Percentiles rank a stretch among this genome's conserved stretches.
phyloP scores from a whole-genome alignment of 2,888 invertebrate species.

The Choreutis nemorana region DNA sequence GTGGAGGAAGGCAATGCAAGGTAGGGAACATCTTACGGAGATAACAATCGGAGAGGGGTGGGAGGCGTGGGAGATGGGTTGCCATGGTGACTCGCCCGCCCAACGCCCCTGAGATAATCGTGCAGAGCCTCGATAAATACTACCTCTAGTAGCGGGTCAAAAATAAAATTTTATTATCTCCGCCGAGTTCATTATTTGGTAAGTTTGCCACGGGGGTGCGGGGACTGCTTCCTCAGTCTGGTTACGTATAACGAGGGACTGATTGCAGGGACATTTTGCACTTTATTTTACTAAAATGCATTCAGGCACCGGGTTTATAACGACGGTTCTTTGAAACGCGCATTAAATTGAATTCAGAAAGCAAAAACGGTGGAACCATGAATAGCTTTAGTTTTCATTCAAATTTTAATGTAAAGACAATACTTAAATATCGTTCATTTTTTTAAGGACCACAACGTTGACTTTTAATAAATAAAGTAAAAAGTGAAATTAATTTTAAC shows the following conservation, averaged over 20 bases:
- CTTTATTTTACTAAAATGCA: too few species aligned
- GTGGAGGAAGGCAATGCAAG: constrained; percentile 44
- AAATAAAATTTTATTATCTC: constrained; percentile 58
- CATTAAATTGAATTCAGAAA: too few species aligned
- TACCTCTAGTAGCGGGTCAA: constrained; percentile 36
- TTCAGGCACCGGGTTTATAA: too few species aligned
- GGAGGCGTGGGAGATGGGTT: constrained; percentile 52
- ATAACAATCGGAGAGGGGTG: constrained; percentile 54
- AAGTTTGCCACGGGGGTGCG: constrained; percentile 34
- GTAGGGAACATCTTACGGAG: constrained; percentile 46
- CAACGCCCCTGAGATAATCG: constrained; percentile 48
- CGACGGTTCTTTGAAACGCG: too few species aligned
- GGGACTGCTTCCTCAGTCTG: constrained; percentile 21
- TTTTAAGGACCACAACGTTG: too few species aligned
- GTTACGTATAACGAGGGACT: constrained; percentile 44
- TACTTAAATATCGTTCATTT: too few species aligned
- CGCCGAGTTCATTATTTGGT: constrained; percentile 48
- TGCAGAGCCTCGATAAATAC: constrained; percentile 38
- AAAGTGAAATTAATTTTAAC: too few species aligned
- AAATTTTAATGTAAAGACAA: too few species aligned
- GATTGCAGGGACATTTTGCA: constrained; percentile 22
- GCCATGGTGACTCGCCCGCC: constrained; percentile 52
- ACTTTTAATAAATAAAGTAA: too few species aligned
- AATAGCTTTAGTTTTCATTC: too few species aligned
- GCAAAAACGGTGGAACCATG: too few species aligned